Percentiles rank a stretch among this genome's conserved stretches.
Conservation (phyloP, 2,888 invertebrate species). For the Lithophane leautieri region DNA sequence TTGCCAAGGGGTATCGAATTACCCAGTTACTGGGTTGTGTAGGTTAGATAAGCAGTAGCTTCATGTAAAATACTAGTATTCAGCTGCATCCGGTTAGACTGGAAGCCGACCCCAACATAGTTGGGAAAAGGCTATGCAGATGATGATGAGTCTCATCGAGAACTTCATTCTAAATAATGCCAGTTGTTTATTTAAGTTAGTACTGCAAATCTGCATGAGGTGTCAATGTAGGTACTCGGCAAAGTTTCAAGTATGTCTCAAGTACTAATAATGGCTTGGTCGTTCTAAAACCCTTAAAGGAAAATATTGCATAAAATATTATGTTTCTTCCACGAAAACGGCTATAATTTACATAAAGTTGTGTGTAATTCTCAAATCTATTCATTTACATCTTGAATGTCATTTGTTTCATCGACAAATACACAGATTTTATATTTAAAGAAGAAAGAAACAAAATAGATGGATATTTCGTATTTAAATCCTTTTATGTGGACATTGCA, state of each 20-base stretch:
- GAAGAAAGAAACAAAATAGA: too few relatives aligned
- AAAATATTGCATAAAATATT: slow-evolving; percentile 26
- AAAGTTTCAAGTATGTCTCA: slow-evolving; percentile 22
- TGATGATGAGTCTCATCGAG: too few relatives aligned
- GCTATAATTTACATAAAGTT: slow-evolving; percentile 4
- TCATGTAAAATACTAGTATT: too few relatives aligned
- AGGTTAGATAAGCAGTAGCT: too few relatives aligned
- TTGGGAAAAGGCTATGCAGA: too few relatives aligned
- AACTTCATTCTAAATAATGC: neutral
- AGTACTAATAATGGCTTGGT: slow-evolving; percentile 10
- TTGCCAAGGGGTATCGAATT: too few relatives aligned
- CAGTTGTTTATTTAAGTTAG: neutral
- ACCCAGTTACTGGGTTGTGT: too few relatives aligned
- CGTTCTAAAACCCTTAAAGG: slow-evolving; percentile 16
- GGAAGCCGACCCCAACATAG: too few relatives aligned
- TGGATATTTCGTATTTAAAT: neutral
- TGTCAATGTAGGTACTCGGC: slow-evolving; percentile 12
- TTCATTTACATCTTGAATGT: slow-evolving; percentile 11
- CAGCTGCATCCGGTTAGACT: too few relatives aligned
- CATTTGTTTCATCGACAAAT: neutral
- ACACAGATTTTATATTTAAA: neutral
- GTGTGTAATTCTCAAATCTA: neutral
- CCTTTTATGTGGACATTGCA: neutral
- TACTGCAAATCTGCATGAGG: slow-evolving; percentile 6
- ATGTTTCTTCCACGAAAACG: slow-evolving; percentile 3